Base-by-base conservation (phyloP, 2,888 invertebrate genomes). In the Drosophila koepferae region DNA sequence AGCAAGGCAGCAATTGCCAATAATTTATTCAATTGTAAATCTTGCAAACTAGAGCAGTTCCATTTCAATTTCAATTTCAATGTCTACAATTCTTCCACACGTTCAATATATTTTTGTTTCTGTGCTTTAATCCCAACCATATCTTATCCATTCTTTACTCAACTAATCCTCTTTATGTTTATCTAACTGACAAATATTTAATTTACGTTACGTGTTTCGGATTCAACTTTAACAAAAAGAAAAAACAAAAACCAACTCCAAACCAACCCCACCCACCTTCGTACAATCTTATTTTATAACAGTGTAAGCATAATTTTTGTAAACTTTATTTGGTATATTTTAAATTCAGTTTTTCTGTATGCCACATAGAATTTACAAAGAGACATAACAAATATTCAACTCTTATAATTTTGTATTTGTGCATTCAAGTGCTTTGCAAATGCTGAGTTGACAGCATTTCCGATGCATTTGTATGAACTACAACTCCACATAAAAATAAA, bases 341-440 rank as follows among this genome's bases (percentile, higher is more conserved):
- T n/a, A 54, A 54, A 20, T 12, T 65, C 40, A 14, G 18, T 38
- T 20, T 23, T 46, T 40, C 23, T 18, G 31, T 58, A 67, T 88
- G 63, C 82, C 90, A 85, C 40, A 67, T 84, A 82, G 80, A 84
- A 75, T 72, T 88, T 90, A 90, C 89, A 75, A 54, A 48, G 49
- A 23, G 20, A 20, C 9, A 46, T 12, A 14, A 36, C 1, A 12
- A 54, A 56, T 18, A 44, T 23, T 28, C 28, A 40, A 54, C 23
- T 56, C 23, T 12, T 23, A 40, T 34, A 9, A 55, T 63, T 23
- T 38, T 68, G 58, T 63, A 72, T 36, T 70, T 79, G 74, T 62
- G 48, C 60, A 59, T 44, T 66, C 48, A 90, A 90, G 62, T 76
- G 72, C 86, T 72, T 90, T 64, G 73, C 16, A 71, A 69, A 84